These are phyloP conservation scores for Maccullochella peelii DNA, from an alignment of 2,113 vertebrate genomes.

Conservation along the genomic window DNA sequence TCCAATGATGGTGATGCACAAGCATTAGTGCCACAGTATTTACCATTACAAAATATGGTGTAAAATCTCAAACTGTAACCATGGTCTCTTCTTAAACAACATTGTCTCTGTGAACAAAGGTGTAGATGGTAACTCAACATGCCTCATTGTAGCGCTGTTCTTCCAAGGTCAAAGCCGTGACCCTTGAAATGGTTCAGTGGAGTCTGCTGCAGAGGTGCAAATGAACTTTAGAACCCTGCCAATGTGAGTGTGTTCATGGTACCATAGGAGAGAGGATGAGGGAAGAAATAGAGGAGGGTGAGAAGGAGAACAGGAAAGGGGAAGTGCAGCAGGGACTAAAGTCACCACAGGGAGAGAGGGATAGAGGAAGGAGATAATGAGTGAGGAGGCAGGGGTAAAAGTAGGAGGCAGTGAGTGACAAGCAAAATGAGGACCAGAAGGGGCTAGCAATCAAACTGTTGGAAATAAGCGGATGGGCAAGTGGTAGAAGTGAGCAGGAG, in stretches of 20 bases:
- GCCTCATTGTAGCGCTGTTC: slow-evolving; percentile 57
- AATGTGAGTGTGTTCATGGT: slow-evolving; percentile 30
- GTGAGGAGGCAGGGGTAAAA: slow-evolving; percentile 27
- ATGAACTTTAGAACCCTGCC: slow-evolving; percentile 62
- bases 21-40: not conserved
- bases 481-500: not conserved
- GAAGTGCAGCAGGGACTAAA: slow-evolving; percentile 33
- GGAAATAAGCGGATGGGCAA: slow-evolving; percentile 27
- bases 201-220: slow-evolving; percentile 72
- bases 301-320: slow-evolving; percentile 34
- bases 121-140: slow-evolving; percentile 15
- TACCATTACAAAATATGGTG: not conserved
- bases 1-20: not conserved
- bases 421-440: slow-evolving; percentile 49
- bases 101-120: not conserved
- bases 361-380: slow-evolving; percentile 52
- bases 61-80: not conserved
- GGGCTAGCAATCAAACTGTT: slow-evolving; percentile 14
- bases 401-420: slow-evolving; percentile 29
- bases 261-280: slow-evolving; percentile 25
- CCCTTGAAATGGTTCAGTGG: slow-evolving; percentile 42
- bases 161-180: slow-evolving; percentile 65
- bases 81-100: not conserved
- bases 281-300: slow-evolving; percentile 16
- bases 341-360: slow-evolving; percentile 35